Evolutionary conservation across 2,888 invertebrate genomes (phyloP), one percentile per base, ranked within the genome.

Genomic region (Mesoligia furuncula): DNA sequence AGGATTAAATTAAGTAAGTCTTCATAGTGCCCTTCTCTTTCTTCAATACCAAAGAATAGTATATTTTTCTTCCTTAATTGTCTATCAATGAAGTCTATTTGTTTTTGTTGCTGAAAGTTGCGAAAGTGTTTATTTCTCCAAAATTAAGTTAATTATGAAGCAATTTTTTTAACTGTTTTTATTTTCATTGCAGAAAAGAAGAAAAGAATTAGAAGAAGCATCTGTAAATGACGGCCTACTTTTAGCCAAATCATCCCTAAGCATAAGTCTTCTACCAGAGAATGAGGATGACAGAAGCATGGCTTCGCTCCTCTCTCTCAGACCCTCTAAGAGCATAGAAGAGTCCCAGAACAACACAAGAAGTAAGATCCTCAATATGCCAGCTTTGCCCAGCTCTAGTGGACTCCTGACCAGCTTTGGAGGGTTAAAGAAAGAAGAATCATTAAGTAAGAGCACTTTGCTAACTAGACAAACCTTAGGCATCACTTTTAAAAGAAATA

Each of bases 191-290:
- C 91, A 96, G 96, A 96, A 96, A 93, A 97, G 98, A 88, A 98
- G 98, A 95, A 98, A 98, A 89, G 98, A 98, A 91, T 90, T 98
- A 0, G 98, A 98, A 92, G 97, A 97, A 36, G 96, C 97, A 66
- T 97, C 97, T 86, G 97, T 97, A 11, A 96, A 97, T 69, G 99
- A 99, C 90, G 97, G 97, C 73, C 97, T 97, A 20, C 95, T 99
- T 15, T 93, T 99, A 66, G 97, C 97, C 65, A 98, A 98, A 92
- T 98, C 98, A 48, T 98, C 98, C 27, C 95, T 99, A 36, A 97
- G 98, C 89, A 98, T 99, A 64, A 95, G 97, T 15, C 96, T 99
- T 8, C 95, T 99, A 0, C 98, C 98, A 1, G 99, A 99, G 94
- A 97, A 97, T 36, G 98, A 98, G 73, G 98, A 99, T 80, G 99